These are phyloP conservation scores for Phortica okadai DNA, from an alignment of 2,888 invertebrate genomes.

Conservation along the genomic window DNA sequence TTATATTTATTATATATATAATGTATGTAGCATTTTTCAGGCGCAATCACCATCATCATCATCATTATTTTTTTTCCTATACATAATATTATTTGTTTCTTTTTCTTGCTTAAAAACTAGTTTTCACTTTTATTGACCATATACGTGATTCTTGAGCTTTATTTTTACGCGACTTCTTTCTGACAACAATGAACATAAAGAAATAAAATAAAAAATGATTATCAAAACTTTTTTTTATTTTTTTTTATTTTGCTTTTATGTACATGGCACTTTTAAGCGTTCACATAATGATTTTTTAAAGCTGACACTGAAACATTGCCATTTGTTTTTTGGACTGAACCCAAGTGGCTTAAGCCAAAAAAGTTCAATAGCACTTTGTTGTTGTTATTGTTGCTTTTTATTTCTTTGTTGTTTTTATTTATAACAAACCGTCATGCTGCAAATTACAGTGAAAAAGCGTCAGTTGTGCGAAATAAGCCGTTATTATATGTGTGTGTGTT, in stretches of 20 bases:
- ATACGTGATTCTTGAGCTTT: conserved; percentile 50
- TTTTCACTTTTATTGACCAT: conserved; percentile 70
- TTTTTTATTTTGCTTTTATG: background rate
- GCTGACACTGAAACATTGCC: conserved; percentile 10
- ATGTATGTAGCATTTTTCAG: background rate
- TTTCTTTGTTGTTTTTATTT: background rate
- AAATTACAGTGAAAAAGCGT: background rate
- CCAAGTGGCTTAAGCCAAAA: conserved; percentile 9
- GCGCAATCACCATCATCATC: conserved; percentile 5
- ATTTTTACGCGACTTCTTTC: conserved; percentile 48
- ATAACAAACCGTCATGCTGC: background rate
- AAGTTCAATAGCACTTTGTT: conserved; percentile 23
- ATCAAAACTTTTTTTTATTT: background rate
- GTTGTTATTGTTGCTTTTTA: too few species aligned
- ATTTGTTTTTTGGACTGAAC: background rate
- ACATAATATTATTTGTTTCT: background rate
- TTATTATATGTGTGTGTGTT: conserved; percentile 11
- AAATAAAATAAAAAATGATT: background rate
- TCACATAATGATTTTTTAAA: background rate
- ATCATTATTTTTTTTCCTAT: background rate
- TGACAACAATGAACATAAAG: background rate
- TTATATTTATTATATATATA: too few species aligned
- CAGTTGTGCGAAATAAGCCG: conserved; percentile 18
- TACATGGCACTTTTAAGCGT: background rate
- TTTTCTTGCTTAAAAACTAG: conserved; percentile 51